Evolutionary conservation across 2,888 invertebrate genomes (phyloP).

Genomic region (Sminthurides aquaticus): DNA sequence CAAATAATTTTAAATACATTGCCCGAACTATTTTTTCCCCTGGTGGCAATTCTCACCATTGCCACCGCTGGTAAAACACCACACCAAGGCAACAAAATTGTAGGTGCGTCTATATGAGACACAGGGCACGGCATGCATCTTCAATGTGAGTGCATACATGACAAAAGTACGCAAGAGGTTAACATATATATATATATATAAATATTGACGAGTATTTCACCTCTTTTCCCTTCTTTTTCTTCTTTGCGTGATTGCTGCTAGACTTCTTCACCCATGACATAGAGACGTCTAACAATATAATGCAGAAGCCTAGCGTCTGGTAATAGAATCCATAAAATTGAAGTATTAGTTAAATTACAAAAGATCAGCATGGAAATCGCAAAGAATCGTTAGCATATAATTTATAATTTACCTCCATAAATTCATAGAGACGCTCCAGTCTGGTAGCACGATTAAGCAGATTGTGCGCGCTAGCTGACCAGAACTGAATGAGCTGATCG

Average conservation of each 20-base stretch:
- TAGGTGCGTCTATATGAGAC: too few species aligned
- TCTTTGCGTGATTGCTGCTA: conserved; percentile 11
- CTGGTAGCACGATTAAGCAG: conserved; percentile 20
- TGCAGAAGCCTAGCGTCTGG: conserved; percentile 27
- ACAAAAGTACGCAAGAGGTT: too few species aligned
- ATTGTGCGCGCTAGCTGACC: conserved; percentile 12
- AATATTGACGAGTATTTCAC: conserved; percentile 4
- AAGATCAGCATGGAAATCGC: too few species aligned
- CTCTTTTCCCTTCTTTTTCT: conserved; percentile 28
- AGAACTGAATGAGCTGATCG: conserved; percentile 13
- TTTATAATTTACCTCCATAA: conserved; percentile 29
- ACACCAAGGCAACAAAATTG: too few species aligned
- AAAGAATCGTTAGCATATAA: too few species aligned
- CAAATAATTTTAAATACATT: too few species aligned
- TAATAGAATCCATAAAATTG: not conserved
- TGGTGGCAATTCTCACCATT: too few species aligned
- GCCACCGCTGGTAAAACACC: too few species aligned
- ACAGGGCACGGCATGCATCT: too few species aligned
- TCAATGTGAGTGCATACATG: too few species aligned
- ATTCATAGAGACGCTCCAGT: conserved; percentile 23
- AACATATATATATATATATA: not conserved
- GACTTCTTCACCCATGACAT: conserved; percentile 19
- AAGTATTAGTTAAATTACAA: not conserved
- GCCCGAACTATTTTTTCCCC: too few species aligned
- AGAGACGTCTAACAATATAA: conserved; percentile 28